Conservation (phyloP, 2,797 vertebrate species). For the Labroides dimidiatus region DNA sequence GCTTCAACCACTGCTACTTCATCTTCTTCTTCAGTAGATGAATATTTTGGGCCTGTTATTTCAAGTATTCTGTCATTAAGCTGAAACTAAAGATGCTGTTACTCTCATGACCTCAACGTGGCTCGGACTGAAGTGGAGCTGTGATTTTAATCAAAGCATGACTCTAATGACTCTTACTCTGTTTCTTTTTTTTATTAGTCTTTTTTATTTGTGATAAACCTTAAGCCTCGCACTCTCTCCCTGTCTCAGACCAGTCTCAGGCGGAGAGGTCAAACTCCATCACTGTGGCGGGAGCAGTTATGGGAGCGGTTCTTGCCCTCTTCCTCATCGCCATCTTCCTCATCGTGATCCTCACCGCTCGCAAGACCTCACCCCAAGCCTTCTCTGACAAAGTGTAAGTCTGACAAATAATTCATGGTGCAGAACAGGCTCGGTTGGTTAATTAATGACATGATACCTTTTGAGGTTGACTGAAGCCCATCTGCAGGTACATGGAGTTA, state of each 20-base stretch:
- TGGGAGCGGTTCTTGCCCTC: conserved; percentile 93
- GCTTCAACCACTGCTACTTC: too few species aligned
- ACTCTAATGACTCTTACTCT: conserved; percentile 6
- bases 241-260: conserved; percentile 89
- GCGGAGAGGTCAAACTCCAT: conserved; percentile 90
- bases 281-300: conserved; percentile 92
- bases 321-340: conserved; percentile 94
- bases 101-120: too few species aligned
- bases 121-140: too few species aligned
- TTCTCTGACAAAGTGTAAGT: conserved; percentile 96
- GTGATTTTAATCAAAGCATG: neutral
- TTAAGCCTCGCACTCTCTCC: conserved; percentile 33
- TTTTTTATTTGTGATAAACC: conserved; percentile 14
- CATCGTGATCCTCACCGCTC: conserved; percentile 89
- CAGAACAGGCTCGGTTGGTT: conserved; percentile 47
- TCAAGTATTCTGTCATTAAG: too few species aligned
- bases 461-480: conserved; percentile 50
- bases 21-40: too few species aligned
- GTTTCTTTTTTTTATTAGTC: neutral
- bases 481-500: conserved; percentile 42
- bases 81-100: too few species aligned
- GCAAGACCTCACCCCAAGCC: conserved; percentile 85
- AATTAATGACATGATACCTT: conserved; percentile 58
- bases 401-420: conserved; percentile 62
- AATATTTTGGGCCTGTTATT: too few species aligned